Base-by-base conservation (phyloP, 1,140 invertebrate genomes). In the Coptotermes formosanus region DNA sequence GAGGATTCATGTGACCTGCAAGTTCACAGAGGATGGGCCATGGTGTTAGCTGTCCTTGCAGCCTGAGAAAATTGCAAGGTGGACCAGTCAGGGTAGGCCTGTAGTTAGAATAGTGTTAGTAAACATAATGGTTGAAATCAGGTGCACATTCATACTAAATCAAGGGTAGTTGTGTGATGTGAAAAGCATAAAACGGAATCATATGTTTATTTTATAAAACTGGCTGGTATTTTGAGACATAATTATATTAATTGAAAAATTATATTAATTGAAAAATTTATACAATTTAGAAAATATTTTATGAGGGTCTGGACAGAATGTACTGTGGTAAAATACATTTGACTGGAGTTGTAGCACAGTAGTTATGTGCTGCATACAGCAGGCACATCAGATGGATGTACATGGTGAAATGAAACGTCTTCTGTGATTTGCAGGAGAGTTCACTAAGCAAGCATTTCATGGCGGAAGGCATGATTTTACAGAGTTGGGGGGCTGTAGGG, bases 1-100 rank as follows among this genome's bases (percentile, higher is more conserved):
- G 98, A 99, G 91, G 96, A 99, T 90, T 94, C 93, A 85, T 96
- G 95, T 88, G 98, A 99, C 90, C 95, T 98, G 88, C 97, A 98
- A 91, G 93, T 98, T 9, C 98, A 99, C 89, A 96, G 98, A 38
- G 96, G 97, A 7, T 88, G 92, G 59, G 97, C 98, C 4, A 95
- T 99, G 11, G 91, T 98, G 30, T 90, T 92, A 45, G 92, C 94
- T 45, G 90, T 98, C 83, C 91, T 97, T 32, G 89, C 91, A 75
- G 93, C 94, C 9, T 99, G 11, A 91, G 92, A 11, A 92, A 92
- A 86, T 88, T 98, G 45, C 90, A 92, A 38, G 93, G 94, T 86
- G 90, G 93, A 59, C 92, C 94, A 81, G 97, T 98, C 43, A 91
- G 94, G 88, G 93, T 97, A n/a, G 98, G 94, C 88, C 89, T 92